Conservation (phyloP, 2,888 invertebrate species). For the Rosalia funebris region DNA sequence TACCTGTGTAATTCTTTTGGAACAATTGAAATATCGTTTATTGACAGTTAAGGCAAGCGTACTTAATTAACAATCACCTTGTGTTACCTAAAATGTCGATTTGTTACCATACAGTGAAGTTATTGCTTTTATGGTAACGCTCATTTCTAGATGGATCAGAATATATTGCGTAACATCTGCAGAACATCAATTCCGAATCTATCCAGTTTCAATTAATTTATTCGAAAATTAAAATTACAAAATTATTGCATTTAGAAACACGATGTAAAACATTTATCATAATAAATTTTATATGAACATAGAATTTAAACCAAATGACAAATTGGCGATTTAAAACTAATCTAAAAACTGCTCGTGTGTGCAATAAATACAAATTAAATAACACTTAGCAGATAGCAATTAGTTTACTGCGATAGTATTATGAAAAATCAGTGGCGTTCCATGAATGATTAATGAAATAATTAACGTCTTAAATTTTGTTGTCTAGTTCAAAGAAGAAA, state of each 20-base stretch:
- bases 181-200: neutral
- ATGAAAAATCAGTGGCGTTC: too few species aligned
- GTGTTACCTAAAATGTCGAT: too few species aligned
- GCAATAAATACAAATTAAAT: slow-evolving; percentile 16
- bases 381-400: neutral
- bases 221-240: neutral
- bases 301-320: neutral
- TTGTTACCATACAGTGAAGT: too few species aligned
- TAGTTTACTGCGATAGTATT: too few species aligned
- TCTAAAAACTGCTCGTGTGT: slow-evolving; percentile 1
- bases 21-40: too few species aligned
- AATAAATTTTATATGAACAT: neutral
- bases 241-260: neutral
- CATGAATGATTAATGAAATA: too few species aligned
- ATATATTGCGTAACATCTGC: neutral
- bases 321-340: slow-evolving; percentile 4
- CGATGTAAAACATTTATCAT: neutral
- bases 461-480: too few species aligned
- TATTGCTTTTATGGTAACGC: neutral
- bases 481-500: too few species aligned
- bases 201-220: neutral
- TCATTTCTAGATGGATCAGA: neutral
- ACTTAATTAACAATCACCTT: too few species aligned
- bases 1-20: too few species aligned
- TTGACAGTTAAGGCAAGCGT: too few species aligned